Base-by-base conservation (phyloP, 2,888 invertebrate genomes). In the Hydrotaea diabolus region DNA sequence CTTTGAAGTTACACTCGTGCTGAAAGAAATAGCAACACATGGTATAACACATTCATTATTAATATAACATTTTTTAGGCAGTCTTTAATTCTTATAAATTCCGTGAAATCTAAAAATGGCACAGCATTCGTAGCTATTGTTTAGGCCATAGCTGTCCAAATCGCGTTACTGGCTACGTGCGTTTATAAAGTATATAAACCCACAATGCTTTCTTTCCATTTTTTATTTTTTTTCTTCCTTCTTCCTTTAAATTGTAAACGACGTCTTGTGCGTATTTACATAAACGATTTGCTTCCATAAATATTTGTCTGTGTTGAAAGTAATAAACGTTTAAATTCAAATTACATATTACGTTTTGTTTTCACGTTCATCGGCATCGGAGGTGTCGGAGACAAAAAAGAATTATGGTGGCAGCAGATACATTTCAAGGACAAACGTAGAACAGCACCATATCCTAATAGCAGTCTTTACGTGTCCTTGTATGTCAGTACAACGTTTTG, bases 271-370 rank as follows among this genome's bases (percentile, higher is more conserved):
- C 4, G 4, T 59, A 3, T 59, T 26, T 26, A 26, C 26, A 26
- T 26, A 59, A 59, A 59, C 26, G 59, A 26, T 59, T 59, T 59
- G 59, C 23, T 23, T 15, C 26, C 59, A 59, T 59, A 59, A 59
- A 59, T 59, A 59, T 59, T 23, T 59, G 59, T 59, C 26, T 59
- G 26, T 26, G 59, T 26, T 59, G 59, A 23, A 59, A 59, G 13
- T 59, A 59, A 59, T 59, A 59, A 59, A 23, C 59, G 59, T 59
- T 59, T 59, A 59, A 59, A 59, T 59, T 59, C 59, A 59, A 59
- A 59, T 59, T 59, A 59, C 59, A 59, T 26, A 15, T 59, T 59
- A 23, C n/a, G 59, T 59, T 59, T 59, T 23, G 19, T 19, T 5
- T 21, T 11, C 19, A 23, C 23, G 21, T 57, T 19, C 26, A 15